A percentile compares a stretch with the other conserved stretches of the same genome.
These are phyloP conservation scores for Paramuricea clavata DNA, from an alignment of 92 coral and sea anemone genomes.

Conservation along the genomic window DNA sequence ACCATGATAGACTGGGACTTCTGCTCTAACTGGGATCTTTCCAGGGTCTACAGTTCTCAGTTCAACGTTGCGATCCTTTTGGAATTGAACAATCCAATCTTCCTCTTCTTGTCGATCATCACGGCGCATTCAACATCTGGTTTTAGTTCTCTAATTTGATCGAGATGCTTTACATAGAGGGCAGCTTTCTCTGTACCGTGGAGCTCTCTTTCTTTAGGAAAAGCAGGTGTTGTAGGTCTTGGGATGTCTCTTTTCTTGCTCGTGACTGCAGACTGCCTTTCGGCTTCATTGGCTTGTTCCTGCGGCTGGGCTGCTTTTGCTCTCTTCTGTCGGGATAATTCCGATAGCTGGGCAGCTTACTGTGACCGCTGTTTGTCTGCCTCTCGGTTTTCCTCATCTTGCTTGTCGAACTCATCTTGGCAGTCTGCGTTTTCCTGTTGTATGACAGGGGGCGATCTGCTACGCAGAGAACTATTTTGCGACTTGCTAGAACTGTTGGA, in stretches of 20 bases:
- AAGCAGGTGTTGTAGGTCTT: neutral
- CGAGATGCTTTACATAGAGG: conserved; percentile 26
- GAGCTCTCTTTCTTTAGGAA: neutral
- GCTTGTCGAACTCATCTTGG: neutral
- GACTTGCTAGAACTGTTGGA: neutral
- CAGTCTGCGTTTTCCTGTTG: neutral
- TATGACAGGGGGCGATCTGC: neutral
- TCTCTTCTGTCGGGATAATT: neutral
- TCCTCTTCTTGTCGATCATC: too few species aligned
- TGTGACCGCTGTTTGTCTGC: neutral
- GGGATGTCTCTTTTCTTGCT: neutral
- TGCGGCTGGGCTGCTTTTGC: neutral
- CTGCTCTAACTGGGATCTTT: conserved; percentile 32
- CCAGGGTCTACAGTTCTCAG: conserved; percentile 28
- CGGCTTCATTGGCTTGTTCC: conserved; percentile 9
- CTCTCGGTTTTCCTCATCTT: neutral
- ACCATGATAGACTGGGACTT: conserved; percentile 34
- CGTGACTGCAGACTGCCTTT: conserved; percentile 1
- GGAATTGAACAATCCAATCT: conserved; percentile 37
- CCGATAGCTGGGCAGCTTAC: neutral
- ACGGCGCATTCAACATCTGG: neutral
- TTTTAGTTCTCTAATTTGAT: neutral
- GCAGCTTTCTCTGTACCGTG: conserved; percentile 2
- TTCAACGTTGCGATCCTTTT: neutral
- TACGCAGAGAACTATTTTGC: neutral